Percentiles rank a stretch among this genome's conserved stretches.
Conservation (phyloP, 2,113 vertebrate species). For the Psophia crepitans region DNA sequence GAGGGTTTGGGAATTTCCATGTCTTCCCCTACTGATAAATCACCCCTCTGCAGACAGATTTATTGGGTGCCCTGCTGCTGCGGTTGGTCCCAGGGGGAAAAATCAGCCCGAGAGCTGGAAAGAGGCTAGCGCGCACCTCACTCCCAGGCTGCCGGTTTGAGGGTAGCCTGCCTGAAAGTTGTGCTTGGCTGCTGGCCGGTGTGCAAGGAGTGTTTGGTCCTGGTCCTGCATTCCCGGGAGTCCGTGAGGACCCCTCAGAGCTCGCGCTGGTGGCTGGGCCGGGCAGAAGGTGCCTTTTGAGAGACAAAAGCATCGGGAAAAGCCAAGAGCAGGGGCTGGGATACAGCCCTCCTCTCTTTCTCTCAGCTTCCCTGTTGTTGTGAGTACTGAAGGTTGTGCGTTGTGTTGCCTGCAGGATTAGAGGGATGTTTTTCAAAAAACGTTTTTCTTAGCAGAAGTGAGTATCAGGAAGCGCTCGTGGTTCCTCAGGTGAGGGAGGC, state of each 20-base stretch:
- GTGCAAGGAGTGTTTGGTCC: background rate
- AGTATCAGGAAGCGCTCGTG: background rate
- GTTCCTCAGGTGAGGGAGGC: background rate
- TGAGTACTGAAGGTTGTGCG: background rate
- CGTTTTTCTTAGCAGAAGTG: background rate
- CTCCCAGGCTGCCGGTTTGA: background rate
- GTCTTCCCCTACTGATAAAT: conserved; percentile 10
- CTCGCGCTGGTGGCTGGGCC: accelerated
- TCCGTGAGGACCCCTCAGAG: background rate
- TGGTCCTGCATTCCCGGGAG: background rate
- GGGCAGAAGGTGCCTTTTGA: background rate
- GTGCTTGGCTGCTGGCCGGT: background rate
- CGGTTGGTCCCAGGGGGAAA: background rate
- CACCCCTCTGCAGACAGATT: background rate
- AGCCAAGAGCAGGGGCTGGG: background rate
- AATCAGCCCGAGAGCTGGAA: background rate
- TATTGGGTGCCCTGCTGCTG: background rate
- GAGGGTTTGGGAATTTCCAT: conserved; percentile 35
- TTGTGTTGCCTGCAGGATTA: background rate
- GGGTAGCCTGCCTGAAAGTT: background rate
- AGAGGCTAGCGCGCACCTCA: background rate
- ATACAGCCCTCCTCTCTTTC: background rate
- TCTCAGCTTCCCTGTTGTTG: background rate
- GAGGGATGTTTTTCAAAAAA: background rate
- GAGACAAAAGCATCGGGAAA: background rate